These are phyloP conservation scores for Venustoraphidia nigricollis DNA, from an alignment of 2,888 invertebrate genomes.

Conservation along the genomic window DNA sequence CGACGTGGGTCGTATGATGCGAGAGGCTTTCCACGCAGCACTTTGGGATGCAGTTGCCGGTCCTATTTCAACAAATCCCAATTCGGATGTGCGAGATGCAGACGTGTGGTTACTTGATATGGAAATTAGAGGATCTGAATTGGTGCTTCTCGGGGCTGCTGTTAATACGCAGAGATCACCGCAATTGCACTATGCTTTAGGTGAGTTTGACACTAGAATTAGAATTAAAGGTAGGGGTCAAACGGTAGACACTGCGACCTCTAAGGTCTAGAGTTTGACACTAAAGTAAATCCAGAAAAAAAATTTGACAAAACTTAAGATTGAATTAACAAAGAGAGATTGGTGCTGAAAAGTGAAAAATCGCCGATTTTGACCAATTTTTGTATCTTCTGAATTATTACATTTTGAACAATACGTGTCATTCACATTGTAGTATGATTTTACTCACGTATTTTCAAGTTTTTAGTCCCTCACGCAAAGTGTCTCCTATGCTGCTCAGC, in stretches of 20 bases:
- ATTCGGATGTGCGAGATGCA: conserved; percentile 33
- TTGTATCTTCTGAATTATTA: no score
- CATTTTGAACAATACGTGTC: no score
- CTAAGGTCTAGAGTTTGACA: conserved; percentile 20
- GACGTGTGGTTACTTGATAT: conserved; percentile 66
- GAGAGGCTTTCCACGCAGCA: conserved; percentile 50
- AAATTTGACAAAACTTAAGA: no score
- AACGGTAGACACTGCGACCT: no score
- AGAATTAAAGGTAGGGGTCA: no score
- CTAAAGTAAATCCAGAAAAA: not conserved
- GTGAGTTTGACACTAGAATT: conserved; percentile 28
- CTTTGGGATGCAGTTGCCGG: conserved; percentile 42
- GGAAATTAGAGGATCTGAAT: conserved; percentile 27
- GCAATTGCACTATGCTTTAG: conserved; percentile 51
- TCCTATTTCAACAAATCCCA: conserved; percentile 23
- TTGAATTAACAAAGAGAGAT: no score
- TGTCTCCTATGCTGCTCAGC: no score
- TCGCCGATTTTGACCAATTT: no score
- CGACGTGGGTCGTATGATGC: conserved; percentile 54
- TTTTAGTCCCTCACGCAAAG: no score
- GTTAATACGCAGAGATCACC: conserved; percentile 47
- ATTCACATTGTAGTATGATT: no score
- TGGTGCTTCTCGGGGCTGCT: conserved; percentile 43
- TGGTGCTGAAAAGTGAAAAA: no score
- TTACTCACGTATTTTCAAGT: no score